Evolutionary conservation across 2,113 vertebrate species (phyloP).

Genomic region (Egretta garzetta): DNA sequence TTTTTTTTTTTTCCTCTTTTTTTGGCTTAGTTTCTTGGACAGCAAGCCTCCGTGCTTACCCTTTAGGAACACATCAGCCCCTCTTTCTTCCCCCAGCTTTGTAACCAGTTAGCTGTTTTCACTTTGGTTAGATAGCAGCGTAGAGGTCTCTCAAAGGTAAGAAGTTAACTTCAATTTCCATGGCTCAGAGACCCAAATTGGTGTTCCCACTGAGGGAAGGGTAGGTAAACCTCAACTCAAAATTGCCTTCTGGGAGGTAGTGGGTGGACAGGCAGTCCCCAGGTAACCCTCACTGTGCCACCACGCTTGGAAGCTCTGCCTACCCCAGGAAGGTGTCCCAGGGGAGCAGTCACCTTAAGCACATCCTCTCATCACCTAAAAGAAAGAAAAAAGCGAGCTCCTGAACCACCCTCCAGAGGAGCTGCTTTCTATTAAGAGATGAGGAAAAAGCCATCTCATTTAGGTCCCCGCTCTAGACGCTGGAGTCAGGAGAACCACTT

Average conservation of each 20-base stretch:
- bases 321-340: not conserved
- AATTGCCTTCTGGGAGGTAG: not conserved
- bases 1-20: too few relatives aligned
- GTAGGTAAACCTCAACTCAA: not conserved
- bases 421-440: not conserved
- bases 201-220: not conserved
- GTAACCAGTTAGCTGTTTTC: not conserved
- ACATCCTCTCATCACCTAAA: not conserved
- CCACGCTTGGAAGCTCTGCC: not conserved
- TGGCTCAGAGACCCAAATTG: not conserved
- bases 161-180: not conserved
- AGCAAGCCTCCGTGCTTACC: not conserved
- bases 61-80: not conserved
- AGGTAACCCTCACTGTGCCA: not conserved
- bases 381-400: not conserved
- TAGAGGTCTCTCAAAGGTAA: not conserved
- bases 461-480: rapidly evolving
- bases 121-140: not conserved
- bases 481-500: not conserved
- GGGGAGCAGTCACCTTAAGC: not conserved
- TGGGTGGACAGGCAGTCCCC: not conserved
- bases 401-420: not conserved
- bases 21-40: not conserved
- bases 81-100: not conserved
- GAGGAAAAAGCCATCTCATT: not conserved